Base-by-base conservation (phyloP, 2,888 invertebrate genomes). In the Ochropleura leucogaster region DNA sequence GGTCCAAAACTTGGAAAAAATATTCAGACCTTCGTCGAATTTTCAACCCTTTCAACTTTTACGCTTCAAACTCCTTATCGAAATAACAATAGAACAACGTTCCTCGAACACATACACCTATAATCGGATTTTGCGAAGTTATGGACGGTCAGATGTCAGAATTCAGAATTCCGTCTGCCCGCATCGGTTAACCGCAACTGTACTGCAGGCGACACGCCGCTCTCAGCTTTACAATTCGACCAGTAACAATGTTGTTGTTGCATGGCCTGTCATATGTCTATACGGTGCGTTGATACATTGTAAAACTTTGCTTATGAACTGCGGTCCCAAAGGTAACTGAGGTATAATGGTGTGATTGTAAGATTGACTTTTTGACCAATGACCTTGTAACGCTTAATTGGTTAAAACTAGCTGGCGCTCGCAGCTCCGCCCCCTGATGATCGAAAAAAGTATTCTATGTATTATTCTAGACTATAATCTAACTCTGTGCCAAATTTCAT, bases 181-280 rank as follows among this genome's bases (percentile, higher is more conserved):
- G 94, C 92, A 94, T 94, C 90, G 94, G 94, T 92, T 92, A 93
- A 94, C 94, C 94, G 82, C 94, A 93, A 86, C 86, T 88, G 89
- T 89, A 87, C 89, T 92, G 92, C 88, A 89, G 90, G 88, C 90
- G 91, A 92, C 90, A 89, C 90, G 90, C 90, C 89, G 88, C 84
- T 87, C 85, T 87, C 84, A 84, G 88, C 89, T 87, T 85, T 82
- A 89, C 90, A 89, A 90, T 90, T 91, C 84, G 83, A 88, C 87
- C 89, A 89, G 88, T 90, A 91, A 91, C 90, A 89, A 85, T 90
- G 89, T 89, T 90, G 89, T 89, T 89, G 85, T 84, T 68, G 72
- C 82, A 80, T 4, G 8, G 40, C 40, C 59, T 40, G 16, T 30
- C 30, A 30, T 30, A 30, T 30, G 30, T 30, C 30, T 30, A 30